Evolutionary conservation across 2,797 vertebrate genomes (phyloP), one percentile per base, ranked within the genome.

Genomic region (Aselliscus stoliczkanus): DNA sequence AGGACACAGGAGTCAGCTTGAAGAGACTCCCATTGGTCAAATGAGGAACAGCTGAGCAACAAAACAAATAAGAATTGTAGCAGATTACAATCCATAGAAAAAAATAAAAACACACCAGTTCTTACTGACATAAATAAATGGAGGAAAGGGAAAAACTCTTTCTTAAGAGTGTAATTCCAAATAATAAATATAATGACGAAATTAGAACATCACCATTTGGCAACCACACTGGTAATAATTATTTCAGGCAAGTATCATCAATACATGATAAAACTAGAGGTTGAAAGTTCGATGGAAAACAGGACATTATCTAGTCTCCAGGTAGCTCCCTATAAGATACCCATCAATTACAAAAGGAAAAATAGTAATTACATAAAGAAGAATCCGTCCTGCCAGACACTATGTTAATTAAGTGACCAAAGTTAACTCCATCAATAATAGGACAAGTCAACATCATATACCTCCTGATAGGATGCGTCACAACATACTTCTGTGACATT

Each of bases 161-260:
- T 85, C 27, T 65, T 20, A 23, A 54, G 39, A 90, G 34, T 60
- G 44, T 56, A 90, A 80, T 77, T 54, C 37, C 75, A 95, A 94
- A 95, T 94, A 86, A 95, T 91, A 94, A 91, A 95, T 54, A 18
- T 58, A 81, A 47, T 96, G 56, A 93, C 80, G 14, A 54, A 89
- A 93, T 92, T 87, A 93, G 37, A 75, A 93, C 90, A 84, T 80
- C 67, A 75, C 54, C 83, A 94, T 44, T 83, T 94, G 75, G 58
- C 87, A 91, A 58, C 21, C 34, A 56, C 29, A 31, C 54, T 81
- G 56, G 67, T 69, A 95, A 91, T 86, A 92, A 92, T 91, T 86
- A 93, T 95, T 94, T 97, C 52, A 87, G 70, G 81, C 80, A 97
- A 95, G 70, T 92, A 79, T 58, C 72, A 93, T 73, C 69, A 82